Conservation (phyloP, 2,113 vertebrate species). For the Rostratula benghalensis region DNA sequence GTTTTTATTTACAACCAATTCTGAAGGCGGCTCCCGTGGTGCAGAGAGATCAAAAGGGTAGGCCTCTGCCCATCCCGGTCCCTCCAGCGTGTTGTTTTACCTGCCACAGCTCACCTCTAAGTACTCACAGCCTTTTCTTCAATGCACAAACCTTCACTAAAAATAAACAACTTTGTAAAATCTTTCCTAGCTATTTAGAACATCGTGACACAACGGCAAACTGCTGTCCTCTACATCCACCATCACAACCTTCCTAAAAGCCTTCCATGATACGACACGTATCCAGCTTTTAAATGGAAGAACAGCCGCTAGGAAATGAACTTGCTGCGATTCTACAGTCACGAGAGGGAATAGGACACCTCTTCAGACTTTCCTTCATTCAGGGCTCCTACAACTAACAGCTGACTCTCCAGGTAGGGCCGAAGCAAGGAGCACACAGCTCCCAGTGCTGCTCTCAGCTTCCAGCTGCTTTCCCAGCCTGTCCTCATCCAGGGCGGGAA, state of each 20-base stretch:
- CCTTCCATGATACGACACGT: not conserved
- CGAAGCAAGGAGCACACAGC: not conserved
- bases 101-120: not conserved
- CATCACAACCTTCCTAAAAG: not conserved
- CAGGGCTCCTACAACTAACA: not conserved
- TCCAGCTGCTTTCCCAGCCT: not conserved
- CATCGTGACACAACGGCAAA: not conserved
- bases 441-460: not conserved
- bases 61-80: not conserved
- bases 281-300: not conserved
- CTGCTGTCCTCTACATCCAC: not conserved
- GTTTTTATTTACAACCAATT: not conserved
- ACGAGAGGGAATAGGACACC: accelerated
- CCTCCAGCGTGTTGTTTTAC: not conserved
- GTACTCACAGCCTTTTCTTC: not conserved
- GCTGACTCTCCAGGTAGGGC: not conserved
- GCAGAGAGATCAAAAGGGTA: not conserved
- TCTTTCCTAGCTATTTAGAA: not conserved
- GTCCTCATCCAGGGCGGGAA: not conserved
- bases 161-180: not conserved
- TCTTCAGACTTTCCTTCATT: not conserved
- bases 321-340: not conserved
- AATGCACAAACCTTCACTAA: not conserved
- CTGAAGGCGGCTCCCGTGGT: not conserved
- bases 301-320: accelerated